phyloP scores from a whole-genome alignment of 2,797 vertebrate genomes.

The Thunnus albacares region DNA sequence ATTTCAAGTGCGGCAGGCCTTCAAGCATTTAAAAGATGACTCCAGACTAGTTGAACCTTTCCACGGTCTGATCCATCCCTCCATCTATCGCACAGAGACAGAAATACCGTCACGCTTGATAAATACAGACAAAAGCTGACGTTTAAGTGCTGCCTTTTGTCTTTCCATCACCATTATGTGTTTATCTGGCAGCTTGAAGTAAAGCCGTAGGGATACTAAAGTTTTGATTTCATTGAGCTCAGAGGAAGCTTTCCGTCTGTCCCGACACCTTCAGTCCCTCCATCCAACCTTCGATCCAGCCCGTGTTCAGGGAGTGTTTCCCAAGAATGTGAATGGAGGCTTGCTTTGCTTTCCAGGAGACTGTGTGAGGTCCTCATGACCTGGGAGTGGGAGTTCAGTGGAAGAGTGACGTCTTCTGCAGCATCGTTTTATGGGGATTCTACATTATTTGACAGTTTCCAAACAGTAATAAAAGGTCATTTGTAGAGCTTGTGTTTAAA shows the following conservation, averaged over 20 bases:
- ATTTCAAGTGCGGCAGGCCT: not conserved
- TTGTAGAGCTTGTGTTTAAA: slow-evolving; percentile 34
- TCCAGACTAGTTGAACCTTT: not conserved
- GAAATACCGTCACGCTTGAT: not conserved
- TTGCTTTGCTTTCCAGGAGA: not conserved
- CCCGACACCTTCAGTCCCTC: slow-evolving; percentile 14
- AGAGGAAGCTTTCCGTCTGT: slow-evolving; percentile 6
- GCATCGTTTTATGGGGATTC: slow-evolving; percentile 17
- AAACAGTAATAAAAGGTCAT: slow-evolving; percentile 45
- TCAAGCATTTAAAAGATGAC: not conserved
- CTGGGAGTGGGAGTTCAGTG: slow-evolving; percentile 18
- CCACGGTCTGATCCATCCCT: not conserved
- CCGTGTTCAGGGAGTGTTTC: not conserved
- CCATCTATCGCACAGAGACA: not conserved
- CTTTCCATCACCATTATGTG: not conserved
- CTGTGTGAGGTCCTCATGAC: slow-evolving; percentile 17
- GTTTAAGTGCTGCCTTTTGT: not conserved
- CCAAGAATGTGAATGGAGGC: slow-evolving; percentile 7
- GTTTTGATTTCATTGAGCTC: too few species aligned
- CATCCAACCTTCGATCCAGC: not conserved
- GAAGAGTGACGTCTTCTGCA: slow-evolving; percentile 13
- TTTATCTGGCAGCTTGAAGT: not conserved
- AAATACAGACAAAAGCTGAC: slow-evolving; percentile 24
- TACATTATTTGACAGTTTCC: slow-evolving; percentile 46
- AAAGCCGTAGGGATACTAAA: not conserved